A percentile compares a stretch with the other conserved stretches of the same genome.
Evolutionary conservation across 2,888 invertebrate genomes (phyloP).

Genomic region (Cataglyphis albicans): DNA sequence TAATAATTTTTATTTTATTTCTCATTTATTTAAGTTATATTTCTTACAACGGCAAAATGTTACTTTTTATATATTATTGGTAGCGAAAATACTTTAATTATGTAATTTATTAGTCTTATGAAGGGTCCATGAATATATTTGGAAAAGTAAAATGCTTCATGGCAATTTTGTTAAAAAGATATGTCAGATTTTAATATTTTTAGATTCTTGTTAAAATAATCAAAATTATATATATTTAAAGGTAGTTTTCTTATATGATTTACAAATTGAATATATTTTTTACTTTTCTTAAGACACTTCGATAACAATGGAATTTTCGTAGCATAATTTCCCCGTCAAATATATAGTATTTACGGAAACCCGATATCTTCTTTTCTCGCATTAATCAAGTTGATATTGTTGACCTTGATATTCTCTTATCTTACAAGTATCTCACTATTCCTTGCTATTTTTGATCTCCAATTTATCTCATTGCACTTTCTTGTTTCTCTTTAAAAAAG

Average conservation of each 20-base stretch:
- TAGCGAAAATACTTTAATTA: neutral
- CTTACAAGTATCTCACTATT: neutral
- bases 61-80: neutral
- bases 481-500: neutral
- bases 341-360: conserved; percentile 23
- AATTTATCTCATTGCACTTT: conserved; percentile 1
- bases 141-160: neutral
- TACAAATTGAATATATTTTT: neutral
- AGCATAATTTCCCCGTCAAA: neutral
- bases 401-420: conserved; percentile 38
- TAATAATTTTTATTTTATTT: neutral
- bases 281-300: neutral
- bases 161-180: neutral
- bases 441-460: neutral
- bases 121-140: neutral
- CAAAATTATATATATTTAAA: neutral
- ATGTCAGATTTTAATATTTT: neutral
- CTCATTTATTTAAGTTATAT: neutral
- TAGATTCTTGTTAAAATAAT: neutral
- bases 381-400: neutral
- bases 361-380: conserved; percentile 20
- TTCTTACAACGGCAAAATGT: neutral
- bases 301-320: neutral
- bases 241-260: neutral
- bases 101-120: neutral